Evolutionary conservation across 2,797 vertebrate genomes (phyloP), one percentile per base, ranked within the genome.

Genomic region (Dipus sagitta): DNA sequence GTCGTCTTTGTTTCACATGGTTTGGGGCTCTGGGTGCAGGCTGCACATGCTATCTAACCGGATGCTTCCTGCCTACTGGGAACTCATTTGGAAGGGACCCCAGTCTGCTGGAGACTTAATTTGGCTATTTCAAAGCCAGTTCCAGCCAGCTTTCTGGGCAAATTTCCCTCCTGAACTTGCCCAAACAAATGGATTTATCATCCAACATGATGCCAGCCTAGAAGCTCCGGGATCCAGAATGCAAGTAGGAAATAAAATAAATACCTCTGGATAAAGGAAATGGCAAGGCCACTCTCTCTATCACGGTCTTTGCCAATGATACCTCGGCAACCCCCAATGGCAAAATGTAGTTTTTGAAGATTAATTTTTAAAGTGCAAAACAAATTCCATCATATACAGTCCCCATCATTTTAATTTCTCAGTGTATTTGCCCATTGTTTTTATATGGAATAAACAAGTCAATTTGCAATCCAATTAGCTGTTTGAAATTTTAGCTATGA

Each of bases 151-250:
- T 96, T 96, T 94, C 95, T 96, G 97, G 96, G 96, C 93, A 95
- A 92, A 96, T 96, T 95, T 96, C 92, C 96, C 92, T 95, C 76
- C 80, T 58, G 84, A 96, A 95, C 95, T 95, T 95, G 96, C 93
- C 94, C 96, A 96, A 95, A 96, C 95, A 95, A 97, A 95, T 97
- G 95, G 95, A 97, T 97, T 96, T 94, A 95, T 95, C 92, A 94
- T 96, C 95, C 67, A 89, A 60, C 60, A 54, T 1, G 76, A 93
- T 94, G 97, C 95, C 96, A 95, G 86, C 90, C 5, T 52, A 21
- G 72, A 82, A 86, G 74, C 58, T 92, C 85, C 0, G 0, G 15
- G 78, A 95, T 88, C 96, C 95, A 95, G 93, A 78, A 88, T 42
- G 95, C 79, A 60, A 84, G 85, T 88, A 82, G 72, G 72, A 94